Conservation (phyloP, 2,888 invertebrate species). For the Celastrina argiolus region DNA sequence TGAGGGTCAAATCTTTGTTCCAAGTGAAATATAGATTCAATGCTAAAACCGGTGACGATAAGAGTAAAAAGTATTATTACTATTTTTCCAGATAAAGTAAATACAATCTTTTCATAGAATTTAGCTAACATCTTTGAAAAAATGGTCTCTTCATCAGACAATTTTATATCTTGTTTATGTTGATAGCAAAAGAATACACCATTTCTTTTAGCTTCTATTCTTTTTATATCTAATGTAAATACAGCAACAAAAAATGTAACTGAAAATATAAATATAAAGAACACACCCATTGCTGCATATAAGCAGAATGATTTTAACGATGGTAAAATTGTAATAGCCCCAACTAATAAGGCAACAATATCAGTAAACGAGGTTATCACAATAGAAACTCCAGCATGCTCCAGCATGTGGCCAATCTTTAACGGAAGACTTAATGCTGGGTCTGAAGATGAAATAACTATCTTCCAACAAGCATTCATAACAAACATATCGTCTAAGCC, state of each 20-base stretch:
- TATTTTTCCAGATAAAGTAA: slow-evolving; percentile 82
- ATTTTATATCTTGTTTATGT: slow-evolving; percentile 75
- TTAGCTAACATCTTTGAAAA: slow-evolving; percentile 78
- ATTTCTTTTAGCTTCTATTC: slow-evolving; percentile 81
- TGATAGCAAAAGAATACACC: slow-evolving; percentile 82
- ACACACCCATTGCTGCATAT: slow-evolving; percentile 86
- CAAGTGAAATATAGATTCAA: slow-evolving; percentile 79
- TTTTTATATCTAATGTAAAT: slow-evolving; percentile 83
- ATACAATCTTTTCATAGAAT: slow-evolving; percentile 81
- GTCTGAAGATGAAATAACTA: slow-evolving; percentile 71
- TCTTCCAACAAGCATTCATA: slow-evolving; percentile 87
- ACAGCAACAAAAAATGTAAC: slow-evolving; percentile 90
- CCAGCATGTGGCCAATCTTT: slow-evolving; percentile 82
- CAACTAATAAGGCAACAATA: slow-evolving; percentile 87
- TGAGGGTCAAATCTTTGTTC: slow-evolving; percentile 88
- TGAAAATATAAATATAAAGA: slow-evolving; percentile 85
- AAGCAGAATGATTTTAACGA: slow-evolving; percentile 89
- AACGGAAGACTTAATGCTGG: slow-evolving; percentile 77
- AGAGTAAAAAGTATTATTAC: slow-evolving; percentile 79
- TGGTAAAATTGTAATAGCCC: slow-evolving; percentile 87
- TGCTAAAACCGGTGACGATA: slow-evolving; percentile 78
- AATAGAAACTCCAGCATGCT: slow-evolving; percentile 90
- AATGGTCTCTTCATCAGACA: slow-evolving; percentile 74
- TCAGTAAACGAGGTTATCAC: slow-evolving; percentile 90
- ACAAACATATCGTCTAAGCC: slow-evolving; percentile 93